Percentiles rank a stretch among this genome's conserved stretches.
Evolutionary conservation across 1,140 invertebrate species (phyloP).

Genomic region (Colletes gigas): DNA sequence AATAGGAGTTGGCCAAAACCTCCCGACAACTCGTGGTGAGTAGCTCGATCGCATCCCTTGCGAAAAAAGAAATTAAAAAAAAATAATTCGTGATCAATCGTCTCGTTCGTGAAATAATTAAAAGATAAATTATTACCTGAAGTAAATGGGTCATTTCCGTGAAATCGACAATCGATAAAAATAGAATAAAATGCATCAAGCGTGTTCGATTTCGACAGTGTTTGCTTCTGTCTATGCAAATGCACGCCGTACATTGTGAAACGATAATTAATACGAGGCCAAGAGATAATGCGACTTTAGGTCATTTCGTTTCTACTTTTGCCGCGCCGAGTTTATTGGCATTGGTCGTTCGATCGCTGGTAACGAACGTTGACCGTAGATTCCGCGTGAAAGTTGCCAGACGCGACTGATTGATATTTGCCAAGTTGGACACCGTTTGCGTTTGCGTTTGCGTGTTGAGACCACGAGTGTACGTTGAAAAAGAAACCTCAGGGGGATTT

Average conservation of each 20-base stretch:
- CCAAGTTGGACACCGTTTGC: not conserved
- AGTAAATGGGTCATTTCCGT: no score
- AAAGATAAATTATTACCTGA: no score
- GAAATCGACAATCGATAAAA: no score
- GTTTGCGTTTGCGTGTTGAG: no score
- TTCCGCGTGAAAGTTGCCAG: conserved; percentile 1
- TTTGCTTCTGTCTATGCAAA: not conserved
- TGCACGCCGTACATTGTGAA: not conserved
- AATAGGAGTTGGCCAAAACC: not conserved
- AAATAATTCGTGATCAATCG: no score
- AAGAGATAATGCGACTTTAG: not conserved
- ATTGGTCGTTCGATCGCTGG: conserved; percentile 32
- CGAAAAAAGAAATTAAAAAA: no score
- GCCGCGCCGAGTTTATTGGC: conserved; percentile 39
- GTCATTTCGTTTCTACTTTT: conserved; percentile 28
- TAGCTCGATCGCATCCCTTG: not conserved
- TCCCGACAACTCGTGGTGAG: not conserved
- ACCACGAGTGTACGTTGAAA: no score
- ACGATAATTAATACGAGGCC: conserved; percentile 40
- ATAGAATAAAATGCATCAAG: no score
- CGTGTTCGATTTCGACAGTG: no score
- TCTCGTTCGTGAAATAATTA: no score
- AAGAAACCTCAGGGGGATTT: no score
- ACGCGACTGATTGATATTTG: not conserved
- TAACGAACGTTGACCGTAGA: conserved; percentile 13